phyloP scores from a whole-genome alignment of 2,888 invertebrate genomes.

The Psylliodes chrysocephalus region DNA sequence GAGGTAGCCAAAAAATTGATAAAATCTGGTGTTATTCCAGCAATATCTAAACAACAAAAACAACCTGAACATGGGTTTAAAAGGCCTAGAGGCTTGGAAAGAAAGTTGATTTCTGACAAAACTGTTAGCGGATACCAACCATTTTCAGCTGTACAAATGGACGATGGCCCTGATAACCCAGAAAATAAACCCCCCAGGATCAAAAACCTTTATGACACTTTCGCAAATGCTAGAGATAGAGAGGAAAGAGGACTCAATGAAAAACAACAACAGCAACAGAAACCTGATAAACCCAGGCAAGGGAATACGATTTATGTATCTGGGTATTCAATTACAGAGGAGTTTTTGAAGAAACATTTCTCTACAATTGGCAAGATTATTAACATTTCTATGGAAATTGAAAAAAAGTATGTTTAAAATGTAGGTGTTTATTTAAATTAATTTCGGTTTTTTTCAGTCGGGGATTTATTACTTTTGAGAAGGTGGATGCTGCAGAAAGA shows the following conservation, averaged over 20 bases:
- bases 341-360: slow-evolving; percentile 80
- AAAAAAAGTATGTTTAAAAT: slow-evolving; percentile 73
- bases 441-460: slow-evolving; percentile 69
- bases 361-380: slow-evolving; percentile 79
- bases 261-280: slow-evolving; percentile 63
- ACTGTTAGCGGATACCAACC: slow-evolving; percentile 90
- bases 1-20: slow-evolving; percentile 95
- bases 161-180: slow-evolving; percentile 72
- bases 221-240: slow-evolving; percentile 75
- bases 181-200: slow-evolving; percentile 76
- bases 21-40: slow-evolving; percentile 90
- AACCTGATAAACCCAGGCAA: slow-evolving; percentile 73
- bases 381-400: slow-evolving; percentile 85
- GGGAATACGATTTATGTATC: slow-evolving; percentile 87
- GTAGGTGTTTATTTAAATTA: slow-evolving; percentile 2
- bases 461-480: slow-evolving; percentile 93
- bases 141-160: slow-evolving; percentile 85
- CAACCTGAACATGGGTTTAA: slow-evolving; percentile 90
- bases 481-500: slow-evolving; percentile 84
- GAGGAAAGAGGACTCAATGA: slow-evolving; percentile 70
- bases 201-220: slow-evolving; percentile 81
- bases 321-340: slow-evolving; percentile 83
- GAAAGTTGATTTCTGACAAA: slow-evolving; percentile 79
- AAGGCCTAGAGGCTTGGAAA: slow-evolving; percentile 83
- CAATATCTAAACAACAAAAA: slow-evolving; percentile 84